phyloP scores from a whole-genome alignment of 2,888 invertebrate species.

The Euplexia lucipara region DNA sequence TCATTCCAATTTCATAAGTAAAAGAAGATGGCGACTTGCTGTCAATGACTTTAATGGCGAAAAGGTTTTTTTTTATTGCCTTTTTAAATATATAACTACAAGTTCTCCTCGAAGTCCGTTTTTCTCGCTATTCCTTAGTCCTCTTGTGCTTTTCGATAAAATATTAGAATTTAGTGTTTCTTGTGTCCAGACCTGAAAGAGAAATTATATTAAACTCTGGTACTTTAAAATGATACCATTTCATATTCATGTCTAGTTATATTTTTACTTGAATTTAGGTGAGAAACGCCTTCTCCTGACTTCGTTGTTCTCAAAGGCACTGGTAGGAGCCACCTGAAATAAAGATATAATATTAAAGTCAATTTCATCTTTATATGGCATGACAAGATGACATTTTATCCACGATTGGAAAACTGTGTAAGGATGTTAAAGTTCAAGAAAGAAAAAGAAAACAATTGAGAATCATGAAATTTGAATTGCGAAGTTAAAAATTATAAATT shows the following conservation, averaged over 20 bases:
- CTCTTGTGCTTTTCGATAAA: no score
- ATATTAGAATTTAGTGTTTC: slow-evolving; percentile 36
- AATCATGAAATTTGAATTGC: not conserved
- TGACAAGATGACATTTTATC: not conserved
- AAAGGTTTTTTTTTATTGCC: slow-evolving; percentile 13
- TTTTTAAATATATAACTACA: slow-evolving; percentile 22
- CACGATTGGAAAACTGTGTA: not conserved
- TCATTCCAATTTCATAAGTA: slow-evolving; percentile 7
- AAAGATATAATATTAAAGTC: not conserved
- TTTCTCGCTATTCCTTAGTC: not conserved
- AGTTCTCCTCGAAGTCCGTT: slow-evolving; percentile 20
- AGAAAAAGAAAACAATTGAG: not conserved
- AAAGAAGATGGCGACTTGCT: not conserved
- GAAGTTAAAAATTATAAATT: no score
- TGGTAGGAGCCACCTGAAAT: slow-evolving; percentile 50
- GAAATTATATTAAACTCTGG: not conserved
- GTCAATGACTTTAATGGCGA: not conserved
- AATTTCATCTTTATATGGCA: not conserved
- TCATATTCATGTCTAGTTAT: no score
- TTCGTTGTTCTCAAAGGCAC: slow-evolving; percentile 75
- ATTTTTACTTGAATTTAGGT: slow-evolving; percentile 82
- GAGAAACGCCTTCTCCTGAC: slow-evolving; percentile 83
- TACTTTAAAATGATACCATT: no score
- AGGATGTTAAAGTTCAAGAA: not conserved
- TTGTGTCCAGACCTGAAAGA: slow-evolving; percentile 33